Percentiles rank a stretch among this genome's conserved stretches.
Evolutionary conservation across 2,113 vertebrate genomes (phyloP).

Genomic region (Pachyramphus minor): DNA sequence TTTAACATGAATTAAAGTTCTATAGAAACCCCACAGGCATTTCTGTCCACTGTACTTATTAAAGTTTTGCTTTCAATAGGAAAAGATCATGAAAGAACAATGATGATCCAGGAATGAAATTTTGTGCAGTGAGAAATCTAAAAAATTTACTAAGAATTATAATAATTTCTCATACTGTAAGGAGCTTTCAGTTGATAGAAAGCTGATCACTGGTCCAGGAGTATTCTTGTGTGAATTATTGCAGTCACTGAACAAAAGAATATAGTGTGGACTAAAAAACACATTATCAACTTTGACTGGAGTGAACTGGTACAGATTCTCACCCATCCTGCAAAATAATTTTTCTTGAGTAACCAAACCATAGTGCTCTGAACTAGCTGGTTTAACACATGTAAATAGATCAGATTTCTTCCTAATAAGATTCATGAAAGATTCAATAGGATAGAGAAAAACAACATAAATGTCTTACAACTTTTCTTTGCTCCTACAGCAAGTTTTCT

Average conservation of each 20-base stretch:
- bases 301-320: not conserved
- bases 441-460: not conserved
- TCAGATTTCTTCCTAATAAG: not conserved
- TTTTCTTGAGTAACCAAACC: not conserved
- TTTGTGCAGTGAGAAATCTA: not conserved
- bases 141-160: not conserved
- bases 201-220: not conserved
- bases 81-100: accelerated
- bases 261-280: not conserved
- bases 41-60: not conserved
- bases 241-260: not conserved
- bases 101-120: not conserved
- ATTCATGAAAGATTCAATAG: not conserved
- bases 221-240: not conserved
- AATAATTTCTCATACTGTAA: not conserved
- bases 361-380: not conserved
- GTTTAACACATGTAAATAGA: not conserved
- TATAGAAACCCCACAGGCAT: not conserved
- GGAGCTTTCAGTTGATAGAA: not conserved
- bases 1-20: not conserved
- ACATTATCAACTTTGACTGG: not conserved
- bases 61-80: not conserved
- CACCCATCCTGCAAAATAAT: not conserved
- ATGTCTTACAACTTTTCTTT: not conserved
- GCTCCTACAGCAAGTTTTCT: not conserved